These are phyloP conservation scores for Scaptomyza tumidula DNA, from an alignment of 2,888 invertebrate genomes.

Conservation along the genomic window DNA sequence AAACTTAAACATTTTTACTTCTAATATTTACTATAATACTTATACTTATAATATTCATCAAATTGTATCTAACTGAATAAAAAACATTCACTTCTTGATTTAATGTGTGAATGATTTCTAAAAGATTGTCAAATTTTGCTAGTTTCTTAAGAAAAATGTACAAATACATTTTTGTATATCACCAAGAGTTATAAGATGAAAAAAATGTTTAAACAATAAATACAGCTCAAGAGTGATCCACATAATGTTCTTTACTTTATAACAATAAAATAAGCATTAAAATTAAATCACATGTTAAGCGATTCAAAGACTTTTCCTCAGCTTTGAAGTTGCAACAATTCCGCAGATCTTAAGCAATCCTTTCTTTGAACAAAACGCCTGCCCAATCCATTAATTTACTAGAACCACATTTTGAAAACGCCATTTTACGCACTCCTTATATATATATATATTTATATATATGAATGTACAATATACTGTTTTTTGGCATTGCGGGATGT, in stretches of 20 bases:
- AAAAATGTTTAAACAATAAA: too few species aligned
- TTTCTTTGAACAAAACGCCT: not conserved
- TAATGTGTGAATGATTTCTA: too few species aligned
- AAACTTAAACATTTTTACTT: too few species aligned
- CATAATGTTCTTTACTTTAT: not conserved
- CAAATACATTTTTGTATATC: too few species aligned
- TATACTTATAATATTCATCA: too few species aligned
- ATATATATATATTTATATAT: slow-evolving; percentile 18
- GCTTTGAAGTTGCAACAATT: not conserved
- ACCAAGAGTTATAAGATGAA: not conserved
- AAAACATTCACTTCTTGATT: too few species aligned
- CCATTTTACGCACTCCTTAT: slow-evolving; percentile 27
- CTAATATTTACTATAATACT: too few species aligned
- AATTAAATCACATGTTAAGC: not conserved
- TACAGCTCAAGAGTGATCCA: too few species aligned
- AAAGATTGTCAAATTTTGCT: too few species aligned
- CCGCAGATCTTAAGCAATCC: slow-evolving; percentile 6
- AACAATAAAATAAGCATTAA: not conserved
- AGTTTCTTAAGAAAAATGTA: too few species aligned
- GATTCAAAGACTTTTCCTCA: not conserved
- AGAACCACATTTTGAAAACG: slow-evolving; percentile 39
- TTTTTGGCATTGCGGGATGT: slow-evolving; percentile 59
- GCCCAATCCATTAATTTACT: slow-evolving; percentile 41
- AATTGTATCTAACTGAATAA: too few species aligned
- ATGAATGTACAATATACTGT: not conserved